phyloP scores from a whole-genome alignment of 2,888 invertebrate species.

The Latheticus oryzae region DNA sequence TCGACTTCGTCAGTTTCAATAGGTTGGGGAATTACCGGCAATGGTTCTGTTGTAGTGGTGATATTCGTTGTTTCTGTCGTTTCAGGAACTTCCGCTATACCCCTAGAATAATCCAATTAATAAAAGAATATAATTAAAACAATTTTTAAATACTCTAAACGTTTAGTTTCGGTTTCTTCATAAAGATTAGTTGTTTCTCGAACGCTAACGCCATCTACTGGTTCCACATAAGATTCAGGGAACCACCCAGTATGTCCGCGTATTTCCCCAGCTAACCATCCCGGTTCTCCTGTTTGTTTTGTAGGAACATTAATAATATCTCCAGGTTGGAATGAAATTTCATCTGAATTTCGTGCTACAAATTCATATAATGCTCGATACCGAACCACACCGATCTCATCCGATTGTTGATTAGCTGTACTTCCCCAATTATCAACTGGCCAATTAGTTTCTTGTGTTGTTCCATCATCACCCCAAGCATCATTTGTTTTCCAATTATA shows the following conservation, averaged over 20 bases:
- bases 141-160: conserved; percentile 70
- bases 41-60: conserved; percentile 30
- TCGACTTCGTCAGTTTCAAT: conserved; percentile 66
- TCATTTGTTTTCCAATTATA: conserved; percentile 70
- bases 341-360: conserved; percentile 90
- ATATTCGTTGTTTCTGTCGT: conserved; percentile 51
- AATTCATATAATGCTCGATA: conserved; percentile 96
- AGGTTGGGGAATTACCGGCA: conserved; percentile 25
- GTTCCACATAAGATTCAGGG: conserved; percentile 94
- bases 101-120: conserved; percentile 66
- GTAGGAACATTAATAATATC: conserved; percentile 86
- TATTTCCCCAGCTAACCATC: conserved; percentile 96
- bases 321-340: conserved; percentile 92
- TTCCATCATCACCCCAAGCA: conserved; percentile 63
- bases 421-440: conserved; percentile 64
- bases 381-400: conserved; percentile 68
- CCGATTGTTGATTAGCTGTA: conserved; percentile 42
- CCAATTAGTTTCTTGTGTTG: conserved; percentile 64
- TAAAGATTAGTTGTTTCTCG: conserved; percentile 54
- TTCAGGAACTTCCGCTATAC: conserved; percentile 81
- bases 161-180: conserved; percentile 56
- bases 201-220: conserved; percentile 68
- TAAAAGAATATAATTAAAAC: conserved; percentile 1
- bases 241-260: conserved; percentile 95
- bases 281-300: conserved; percentile 91